phyloP scores from a whole-genome alignment of 2,888 invertebrate species.

The Dasysyrphus albostriatus region DNA sequence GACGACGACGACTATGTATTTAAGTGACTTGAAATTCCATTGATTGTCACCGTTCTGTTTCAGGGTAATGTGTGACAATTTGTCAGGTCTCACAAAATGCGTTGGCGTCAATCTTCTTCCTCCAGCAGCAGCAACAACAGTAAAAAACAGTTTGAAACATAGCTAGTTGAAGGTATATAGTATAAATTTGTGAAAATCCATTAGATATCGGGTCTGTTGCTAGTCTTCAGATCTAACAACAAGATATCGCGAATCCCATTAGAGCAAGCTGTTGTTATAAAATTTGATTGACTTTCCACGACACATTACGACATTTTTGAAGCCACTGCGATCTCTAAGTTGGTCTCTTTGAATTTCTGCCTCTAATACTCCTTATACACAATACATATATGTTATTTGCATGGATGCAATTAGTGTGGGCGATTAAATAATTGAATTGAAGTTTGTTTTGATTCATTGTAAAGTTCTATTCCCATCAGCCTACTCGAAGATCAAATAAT shows the following conservation, averaged over 20 bases:
- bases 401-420: constrained; percentile 48
- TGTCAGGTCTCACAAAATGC: constrained; percentile 49
- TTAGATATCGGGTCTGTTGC: constrained; percentile 61
- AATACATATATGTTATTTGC: constrained; percentile 44
- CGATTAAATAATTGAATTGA: constrained; percentile 57
- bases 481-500: constrained; percentile 48
- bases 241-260: constrained; percentile 55
- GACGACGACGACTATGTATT: not conserved
- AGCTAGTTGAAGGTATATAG: not conserved
- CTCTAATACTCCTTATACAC: not conserved
- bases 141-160: constrained; percentile 5
- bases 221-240: constrained; percentile 31
- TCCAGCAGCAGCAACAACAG: constrained; percentile 32
- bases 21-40: constrained; percentile 41
- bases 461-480: constrained; percentile 35
- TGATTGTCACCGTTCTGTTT: constrained; percentile 59
- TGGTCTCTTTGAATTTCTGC: constrained; percentile 15
- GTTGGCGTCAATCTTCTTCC: constrained; percentile 68
- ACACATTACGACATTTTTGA: constrained; percentile 51
- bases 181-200: constrained; percentile 40
- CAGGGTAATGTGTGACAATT: constrained; percentile 66
- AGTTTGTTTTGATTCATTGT: constrained; percentile 46
- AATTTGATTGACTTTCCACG: constrained; percentile 70
- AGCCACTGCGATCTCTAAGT: not conserved
- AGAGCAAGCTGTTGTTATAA: constrained; percentile 39